Base-by-base conservation (phyloP, 1,140 invertebrate species). In the Aphaenogaster ashmeadi region DNA sequence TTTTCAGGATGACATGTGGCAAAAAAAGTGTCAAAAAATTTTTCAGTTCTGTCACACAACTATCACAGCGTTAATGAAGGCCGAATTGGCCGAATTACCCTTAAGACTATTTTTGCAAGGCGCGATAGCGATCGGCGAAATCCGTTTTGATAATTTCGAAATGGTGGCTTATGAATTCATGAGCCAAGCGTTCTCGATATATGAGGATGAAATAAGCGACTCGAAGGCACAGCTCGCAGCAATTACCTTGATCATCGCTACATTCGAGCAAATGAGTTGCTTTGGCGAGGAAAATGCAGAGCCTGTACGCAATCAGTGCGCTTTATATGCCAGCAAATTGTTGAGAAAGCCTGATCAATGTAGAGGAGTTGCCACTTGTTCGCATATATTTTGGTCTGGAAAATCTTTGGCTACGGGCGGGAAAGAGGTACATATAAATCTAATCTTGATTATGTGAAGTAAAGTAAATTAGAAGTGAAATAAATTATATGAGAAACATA, bases 201-300 rank as follows among this genome's bases (percentile, higher is more conserved):
- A 99, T 92, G 99, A 99, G 95, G 99, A 99, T 94, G 99, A 99
- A 95, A 99, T 99, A 91, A 98, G 98, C 8, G 99, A 99, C 93
- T 99, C 98, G 67, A 99, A 99, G 94, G 98, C 99, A 44, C 99
- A 99, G 94, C 95, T 99, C 66, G 98, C 99, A 1, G 99, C 99
- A 21, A 99, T 99, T 66, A 99, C 98, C 0, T 96, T 99, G 1
- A 99, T 99, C 50, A 99, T 99, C 87, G 98, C 98, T 56, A 99
- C 99, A 0, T 97, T 99, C 86, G 99, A 99, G 94, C 98, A 99
- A 94, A 98, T 99, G 96, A 97, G 97, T 85, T 99, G 98, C 88
- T 99, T 99, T 92, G 97, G 97, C 86, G 98, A 99, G 90, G 99
- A 99, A 93, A 99, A 99, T 94, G 98, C 99, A n/a, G 98, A 99